Evolutionary conservation across 2,888 invertebrate species (phyloP).

Genomic region (Diogma glabrata): DNA sequence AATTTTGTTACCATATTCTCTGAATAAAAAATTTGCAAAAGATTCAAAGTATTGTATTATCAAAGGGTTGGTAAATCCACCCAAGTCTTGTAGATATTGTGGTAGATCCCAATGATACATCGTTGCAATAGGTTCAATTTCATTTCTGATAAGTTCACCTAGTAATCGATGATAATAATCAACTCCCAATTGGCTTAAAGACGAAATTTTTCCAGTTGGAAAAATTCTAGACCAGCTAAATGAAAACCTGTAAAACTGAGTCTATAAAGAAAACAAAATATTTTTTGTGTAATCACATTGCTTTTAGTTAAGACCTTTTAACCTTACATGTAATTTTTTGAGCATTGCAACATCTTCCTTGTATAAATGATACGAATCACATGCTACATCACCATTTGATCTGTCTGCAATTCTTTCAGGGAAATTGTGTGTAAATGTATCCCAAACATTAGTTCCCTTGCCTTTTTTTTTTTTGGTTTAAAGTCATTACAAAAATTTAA

Average conservation of each 20-base stretch:
- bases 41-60: constrained; percentile 39
- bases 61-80: constrained; percentile 39
- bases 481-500: too few species aligned
- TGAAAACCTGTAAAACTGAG: background rate
- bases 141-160: constrained; percentile 18
- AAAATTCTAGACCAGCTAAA: constrained; percentile 37
- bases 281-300: too few species aligned
- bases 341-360: too few species aligned
- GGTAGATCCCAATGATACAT: constrained; percentile 46
- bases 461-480: too few species aligned
- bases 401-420: too few species aligned
- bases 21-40: constrained; percentile 38
- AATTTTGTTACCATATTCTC: constrained; percentile 38
- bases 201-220: constrained; percentile 42
- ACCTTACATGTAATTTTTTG: too few species aligned
- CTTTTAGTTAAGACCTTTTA: too few species aligned
- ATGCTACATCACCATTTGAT: too few species aligned
- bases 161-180: background rate
- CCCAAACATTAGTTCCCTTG: too few species aligned
- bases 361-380: too few species aligned
- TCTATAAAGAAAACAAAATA: too few species aligned
- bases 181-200: constrained; percentile 24
- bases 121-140: constrained; percentile 48
- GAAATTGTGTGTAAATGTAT: too few species aligned
- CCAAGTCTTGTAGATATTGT: constrained; percentile 40